Evolutionary conservation across 2,888 invertebrate genomes (phyloP).

Genomic region (Tromatobia lineatoria): DNA sequence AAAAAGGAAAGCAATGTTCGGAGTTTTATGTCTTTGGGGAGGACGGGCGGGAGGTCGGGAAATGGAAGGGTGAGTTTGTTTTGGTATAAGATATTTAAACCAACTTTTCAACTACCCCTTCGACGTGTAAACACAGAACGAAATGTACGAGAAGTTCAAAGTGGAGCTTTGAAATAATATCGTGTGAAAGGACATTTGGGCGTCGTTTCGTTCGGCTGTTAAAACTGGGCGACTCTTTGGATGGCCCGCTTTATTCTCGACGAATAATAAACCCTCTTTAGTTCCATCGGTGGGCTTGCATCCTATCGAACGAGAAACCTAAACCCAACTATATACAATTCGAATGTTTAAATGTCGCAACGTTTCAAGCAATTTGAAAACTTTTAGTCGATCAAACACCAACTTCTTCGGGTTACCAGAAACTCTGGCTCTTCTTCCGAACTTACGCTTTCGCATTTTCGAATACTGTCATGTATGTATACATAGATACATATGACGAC

Average conservation of each 20-base stretch:
- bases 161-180: slow-evolving; percentile 50
- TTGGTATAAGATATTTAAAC: slow-evolving; percentile 54
- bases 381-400: slow-evolving; percentile 83
- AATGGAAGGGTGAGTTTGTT: slow-evolving; percentile 41
- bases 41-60: not conserved
- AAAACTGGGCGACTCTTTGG: slow-evolving; percentile 73
- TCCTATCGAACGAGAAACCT: slow-evolving; percentile 6
- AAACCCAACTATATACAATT: slow-evolving; percentile 48
- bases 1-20: not conserved
- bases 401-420: slow-evolving; percentile 78
- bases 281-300: slow-evolving; percentile 16
- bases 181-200: slow-evolving; percentile 76
- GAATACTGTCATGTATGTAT: not conserved
- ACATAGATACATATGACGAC: not conserved
- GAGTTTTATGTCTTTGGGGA: not conserved
- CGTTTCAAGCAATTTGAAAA: slow-evolving; percentile 65
- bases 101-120: slow-evolving; percentile 44
- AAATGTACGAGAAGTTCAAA: not conserved
- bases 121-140: slow-evolving; percentile 22
- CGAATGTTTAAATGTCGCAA: slow-evolving; percentile 19
- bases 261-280: slow-evolving; percentile 66
- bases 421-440: slow-evolving; percentile 13
- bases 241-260: slow-evolving; percentile 59
- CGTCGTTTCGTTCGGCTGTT: slow-evolving; percentile 63
- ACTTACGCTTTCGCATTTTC: slow-evolving; percentile 10